Conservation (phyloP, 2,113 vertebrate species). For the Mixornis gularis region DNA sequence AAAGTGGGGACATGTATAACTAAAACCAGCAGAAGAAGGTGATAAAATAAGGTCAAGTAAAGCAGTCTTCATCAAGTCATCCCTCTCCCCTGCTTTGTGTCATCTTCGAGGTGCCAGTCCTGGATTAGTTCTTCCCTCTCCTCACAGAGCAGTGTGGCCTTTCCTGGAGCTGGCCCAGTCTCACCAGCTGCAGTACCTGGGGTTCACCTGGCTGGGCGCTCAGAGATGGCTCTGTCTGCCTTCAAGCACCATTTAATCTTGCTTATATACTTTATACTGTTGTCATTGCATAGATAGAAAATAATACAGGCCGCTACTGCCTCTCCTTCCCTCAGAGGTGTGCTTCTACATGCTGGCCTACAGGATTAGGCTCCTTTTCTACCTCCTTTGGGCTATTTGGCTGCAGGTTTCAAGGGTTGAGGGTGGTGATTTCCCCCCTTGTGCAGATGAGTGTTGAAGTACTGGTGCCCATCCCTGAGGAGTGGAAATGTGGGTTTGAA, state of each 20-base stretch:
- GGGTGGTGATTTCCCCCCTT: background rate
- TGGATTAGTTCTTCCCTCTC: background rate
- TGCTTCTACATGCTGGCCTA: accelerated
- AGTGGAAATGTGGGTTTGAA: background rate
- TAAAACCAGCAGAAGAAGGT: background rate
- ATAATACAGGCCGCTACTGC: background rate
- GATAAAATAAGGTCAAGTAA: background rate
- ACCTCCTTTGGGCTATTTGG: background rate
- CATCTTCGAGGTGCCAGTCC: accelerated
- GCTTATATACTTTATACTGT: background rate
- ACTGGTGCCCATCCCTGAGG: accelerated
- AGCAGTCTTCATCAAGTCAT: background rate
- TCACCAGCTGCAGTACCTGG: accelerated
- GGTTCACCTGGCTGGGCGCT: accelerated
- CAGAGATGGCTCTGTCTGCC: accelerated
- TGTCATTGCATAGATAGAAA: background rate
- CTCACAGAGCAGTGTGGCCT: background rate
- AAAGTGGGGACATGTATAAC: background rate
- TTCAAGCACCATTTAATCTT: background rate
- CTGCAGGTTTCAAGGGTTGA: background rate
- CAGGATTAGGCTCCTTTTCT: background rate
- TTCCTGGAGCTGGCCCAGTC: background rate
- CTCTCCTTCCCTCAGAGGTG: background rate
- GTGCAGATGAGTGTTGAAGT: accelerated
- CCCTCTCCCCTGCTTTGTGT: background rate